Conservation (phyloP, 2,888 invertebrate species). For the Spilosoma lubricipeda region DNA sequence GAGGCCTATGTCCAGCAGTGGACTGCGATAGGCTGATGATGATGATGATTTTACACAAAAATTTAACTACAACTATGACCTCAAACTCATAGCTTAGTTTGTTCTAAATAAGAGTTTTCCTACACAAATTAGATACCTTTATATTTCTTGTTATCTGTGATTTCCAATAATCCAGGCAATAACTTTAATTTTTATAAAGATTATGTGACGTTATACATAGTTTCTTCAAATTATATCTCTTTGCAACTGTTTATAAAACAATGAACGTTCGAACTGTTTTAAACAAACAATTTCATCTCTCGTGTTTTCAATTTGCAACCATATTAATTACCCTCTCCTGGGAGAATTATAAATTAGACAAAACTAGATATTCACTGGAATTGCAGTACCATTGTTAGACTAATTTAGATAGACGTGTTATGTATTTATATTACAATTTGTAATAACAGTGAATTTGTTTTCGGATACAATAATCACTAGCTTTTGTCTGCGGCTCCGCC, state of each 20-base stretch:
- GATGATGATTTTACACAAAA: neutral
- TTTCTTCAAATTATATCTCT: too few relatives aligned
- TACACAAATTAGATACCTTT: too few relatives aligned
- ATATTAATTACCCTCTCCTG: neutral
- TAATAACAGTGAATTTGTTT: neutral
- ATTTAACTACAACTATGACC: neutral
- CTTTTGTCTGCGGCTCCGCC: too few relatives aligned
- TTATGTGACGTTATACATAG: too few relatives aligned
- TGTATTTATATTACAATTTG: neutral
- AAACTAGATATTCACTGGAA: neutral
- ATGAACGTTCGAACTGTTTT: neutral
- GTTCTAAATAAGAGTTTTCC: too few relatives aligned
- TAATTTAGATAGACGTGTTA: neutral
- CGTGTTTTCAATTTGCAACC: slow-evolving; percentile 1
- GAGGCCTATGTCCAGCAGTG: too few relatives aligned
- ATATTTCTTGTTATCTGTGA: neutral
- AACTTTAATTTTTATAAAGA: too few relatives aligned
- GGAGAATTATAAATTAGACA: neutral
- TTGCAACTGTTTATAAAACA: neutral
- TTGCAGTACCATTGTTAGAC: neutral
- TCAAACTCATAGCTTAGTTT: too few relatives aligned
- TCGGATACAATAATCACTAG: too few relatives aligned
- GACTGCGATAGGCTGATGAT: too few relatives aligned
- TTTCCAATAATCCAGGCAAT: too few relatives aligned
- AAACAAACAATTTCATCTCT: neutral